phyloP scores from a whole-genome alignment of 2,797 vertebrate genomes.

The Gymnocypris eckloni region DNA sequence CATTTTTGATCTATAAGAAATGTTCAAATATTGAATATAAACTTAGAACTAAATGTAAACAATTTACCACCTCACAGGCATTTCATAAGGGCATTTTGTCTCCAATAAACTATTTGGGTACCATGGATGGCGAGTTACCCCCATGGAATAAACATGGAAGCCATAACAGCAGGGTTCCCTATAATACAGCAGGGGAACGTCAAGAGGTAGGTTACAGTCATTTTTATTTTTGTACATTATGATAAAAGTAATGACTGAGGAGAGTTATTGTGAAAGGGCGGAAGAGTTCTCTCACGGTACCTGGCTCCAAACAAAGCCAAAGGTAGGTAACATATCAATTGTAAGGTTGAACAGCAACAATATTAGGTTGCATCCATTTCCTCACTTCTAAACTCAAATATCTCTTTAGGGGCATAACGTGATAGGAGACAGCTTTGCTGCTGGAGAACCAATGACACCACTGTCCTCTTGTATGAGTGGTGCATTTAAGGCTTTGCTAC shows the following conservation, averaged over 20 bases:
- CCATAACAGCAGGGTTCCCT: not conserved
- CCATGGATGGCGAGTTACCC: constrained; percentile 45
- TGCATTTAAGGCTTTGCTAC: constrained; percentile 37
- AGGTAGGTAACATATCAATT: not conserved
- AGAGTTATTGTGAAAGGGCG: constrained; percentile 1
- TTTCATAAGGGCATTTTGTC: not conserved
- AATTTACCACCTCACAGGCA: not conserved
- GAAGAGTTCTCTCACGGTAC: not conserved
- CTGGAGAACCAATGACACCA: constrained; percentile 12
- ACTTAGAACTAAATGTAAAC: not conserved
- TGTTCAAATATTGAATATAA: not conserved
- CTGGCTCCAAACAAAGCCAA: constrained; percentile 17
- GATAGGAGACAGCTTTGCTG: not conserved
- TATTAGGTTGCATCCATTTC: not conserved
- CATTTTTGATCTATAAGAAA: not conserved
- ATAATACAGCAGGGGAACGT: not conserved
- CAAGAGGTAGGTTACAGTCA: constrained; percentile 25
- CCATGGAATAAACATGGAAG: constrained; percentile 39
- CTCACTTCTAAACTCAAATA: not conserved
- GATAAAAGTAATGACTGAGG: not conserved
- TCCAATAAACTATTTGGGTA: not conserved
- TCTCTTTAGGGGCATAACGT: constrained; percentile 8
- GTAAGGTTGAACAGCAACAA: not conserved
- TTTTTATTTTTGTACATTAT: not conserved
- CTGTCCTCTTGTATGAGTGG: constrained; percentile 43